Evolutionary conservation across 2,888 invertebrate species (phyloP).

Genomic region (Catocala sponsa): DNA sequence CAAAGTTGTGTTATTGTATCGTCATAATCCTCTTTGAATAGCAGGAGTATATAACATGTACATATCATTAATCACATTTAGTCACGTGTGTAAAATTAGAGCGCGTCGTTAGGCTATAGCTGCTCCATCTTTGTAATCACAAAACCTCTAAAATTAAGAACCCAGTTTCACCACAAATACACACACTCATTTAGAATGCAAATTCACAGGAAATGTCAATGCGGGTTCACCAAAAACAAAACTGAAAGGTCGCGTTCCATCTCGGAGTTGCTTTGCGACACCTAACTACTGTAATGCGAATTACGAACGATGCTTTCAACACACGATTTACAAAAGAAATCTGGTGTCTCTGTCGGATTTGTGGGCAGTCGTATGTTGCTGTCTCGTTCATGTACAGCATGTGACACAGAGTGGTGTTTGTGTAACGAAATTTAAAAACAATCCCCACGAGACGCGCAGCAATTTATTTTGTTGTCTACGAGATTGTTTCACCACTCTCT

Average conservation of each 20-base stretch:
- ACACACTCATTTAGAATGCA: slow-evolving; percentile 37
- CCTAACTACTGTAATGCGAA: slow-evolving; percentile 55
- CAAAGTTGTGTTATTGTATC: too few species aligned
- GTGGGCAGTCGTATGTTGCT: slow-evolving; percentile 22
- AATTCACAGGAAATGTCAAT: slow-evolving; percentile 43
- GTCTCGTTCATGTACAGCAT: slow-evolving; percentile 51
- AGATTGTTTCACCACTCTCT: slow-evolving; percentile 67
- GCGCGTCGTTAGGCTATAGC: too few species aligned
- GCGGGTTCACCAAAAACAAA: slow-evolving; percentile 40
- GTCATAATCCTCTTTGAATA: too few species aligned
- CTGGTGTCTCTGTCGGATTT: slow-evolving; percentile 37
- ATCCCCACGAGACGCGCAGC: slow-evolving; percentile 69
- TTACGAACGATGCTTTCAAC: slow-evolving; percentile 40
- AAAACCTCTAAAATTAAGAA: not conserved
- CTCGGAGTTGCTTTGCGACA: slow-evolving; percentile 25
- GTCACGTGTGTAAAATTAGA: too few species aligned
- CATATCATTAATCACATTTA: too few species aligned
- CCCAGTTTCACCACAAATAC: slow-evolving; percentile 13
- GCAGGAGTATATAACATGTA: too few species aligned
- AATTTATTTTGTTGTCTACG: slow-evolving; percentile 75
- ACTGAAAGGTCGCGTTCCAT: slow-evolving; percentile 18
- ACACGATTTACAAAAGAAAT: slow-evolving; percentile 42
- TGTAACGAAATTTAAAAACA: slow-evolving; percentile 84
- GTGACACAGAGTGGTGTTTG: slow-evolving; percentile 55
- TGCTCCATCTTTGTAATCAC: too few species aligned